phyloP scores from a whole-genome alignment of 1,140 invertebrate genomes.

The Atta cephalotes region DNA sequence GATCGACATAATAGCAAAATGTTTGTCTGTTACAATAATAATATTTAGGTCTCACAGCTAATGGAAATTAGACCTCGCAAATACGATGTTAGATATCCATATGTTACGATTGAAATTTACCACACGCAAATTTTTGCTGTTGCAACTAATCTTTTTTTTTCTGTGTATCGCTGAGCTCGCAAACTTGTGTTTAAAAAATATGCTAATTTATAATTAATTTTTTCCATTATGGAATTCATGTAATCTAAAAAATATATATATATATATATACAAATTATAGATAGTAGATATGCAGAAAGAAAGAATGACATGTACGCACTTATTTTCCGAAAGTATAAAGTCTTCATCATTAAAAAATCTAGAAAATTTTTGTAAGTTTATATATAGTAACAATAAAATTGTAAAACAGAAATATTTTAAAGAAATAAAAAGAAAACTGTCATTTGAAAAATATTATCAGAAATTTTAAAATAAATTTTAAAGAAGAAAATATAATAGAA shows the following conservation, averaged over 20 bases:
- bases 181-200: neutral
- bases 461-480: neutral
- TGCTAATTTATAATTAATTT: conserved; percentile 10
- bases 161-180: neutral
- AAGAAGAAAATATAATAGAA: neutral
- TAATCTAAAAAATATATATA: neutral
- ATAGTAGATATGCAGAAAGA: neutral
- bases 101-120: too few relatives aligned
- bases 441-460: neutral
- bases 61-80: too few relatives aligned
- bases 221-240: conserved; percentile 13
- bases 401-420: neutral
- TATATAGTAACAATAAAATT: neutral
- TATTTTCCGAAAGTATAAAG: conserved; percentile 8
- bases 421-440: neutral
- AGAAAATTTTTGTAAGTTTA: conserved; percentile 1
- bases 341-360: neutral
- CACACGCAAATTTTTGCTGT: too few relatives aligned
- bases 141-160: too few relatives aligned
- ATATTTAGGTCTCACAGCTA: too few relatives aligned
- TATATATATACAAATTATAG: neutral
- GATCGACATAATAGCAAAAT: too few relatives aligned
- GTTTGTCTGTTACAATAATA: too few relatives aligned
- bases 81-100: too few relatives aligned
- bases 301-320: neutral